Base-by-base conservation (phyloP, 2,888 invertebrate genomes). In the Parnassius mnemosyne region DNA sequence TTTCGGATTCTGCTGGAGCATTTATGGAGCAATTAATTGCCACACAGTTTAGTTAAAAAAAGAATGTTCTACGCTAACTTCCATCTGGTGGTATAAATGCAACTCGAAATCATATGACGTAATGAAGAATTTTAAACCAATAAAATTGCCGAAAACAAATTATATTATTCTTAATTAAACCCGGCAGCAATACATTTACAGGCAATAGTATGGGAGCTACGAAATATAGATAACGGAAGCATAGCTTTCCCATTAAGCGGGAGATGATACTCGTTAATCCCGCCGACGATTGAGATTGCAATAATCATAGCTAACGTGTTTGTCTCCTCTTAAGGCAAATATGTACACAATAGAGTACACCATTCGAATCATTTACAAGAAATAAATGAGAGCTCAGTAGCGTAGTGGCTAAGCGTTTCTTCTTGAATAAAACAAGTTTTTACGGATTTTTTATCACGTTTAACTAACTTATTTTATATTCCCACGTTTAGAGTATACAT, bases 231-330 rank as follows among this genome's bases (percentile, higher is more conserved):
- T 65, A 49, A 61, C 67, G 60, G 46, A 65, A 68, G 65, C 68
- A 64, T 64, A 69, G 74, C 70, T 75, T 72, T 66, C 68, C 72
- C 69, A 74, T 76, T 77, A 77, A 69, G 72, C 70, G 63, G 61
- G 64, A 64, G 67, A 74, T 71, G 69, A 71, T 69, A 59, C 61
- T 53, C 64, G 62, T 66, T 79, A 78, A 79, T 78, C 77, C 74
- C 63, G 65, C 64, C 65, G 63, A 64, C 63, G 64, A 72, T 67
- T 66, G 63, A 64, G 66, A 50, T 47, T 49, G 43, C 57, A 54
- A 60, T 60, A 57, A 60, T 60, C 47, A 51, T 60, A 43, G 52
- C 46, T 52, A 56, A 64, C 60, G 51, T 54, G 53, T 61, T 57
- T 34, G 50, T 20, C 41, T 57, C 41, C 47, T 47, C 44, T 25